phyloP scores from a whole-genome alignment of 2,888 invertebrate species.

The Sympetrum striolatum region DNA sequence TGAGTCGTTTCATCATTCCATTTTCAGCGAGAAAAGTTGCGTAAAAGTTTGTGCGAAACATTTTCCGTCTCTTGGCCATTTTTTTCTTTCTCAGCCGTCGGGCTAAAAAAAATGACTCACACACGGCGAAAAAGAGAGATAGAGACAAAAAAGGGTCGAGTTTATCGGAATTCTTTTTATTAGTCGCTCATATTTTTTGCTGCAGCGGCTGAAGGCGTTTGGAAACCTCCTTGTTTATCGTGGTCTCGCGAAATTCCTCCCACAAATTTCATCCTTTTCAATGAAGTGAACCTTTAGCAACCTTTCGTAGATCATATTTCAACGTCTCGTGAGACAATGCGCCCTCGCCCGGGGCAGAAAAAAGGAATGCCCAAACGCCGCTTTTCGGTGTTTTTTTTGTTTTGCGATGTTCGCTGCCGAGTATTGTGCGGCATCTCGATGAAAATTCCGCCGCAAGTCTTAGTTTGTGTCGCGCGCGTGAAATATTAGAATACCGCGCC shows the following conservation, averaged over 20 bases:
- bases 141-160: neutral
- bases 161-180: neutral
- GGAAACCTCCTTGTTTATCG: neutral
- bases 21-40: neutral
- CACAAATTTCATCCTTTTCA: neutral
- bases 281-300: neutral
- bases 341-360: neutral
- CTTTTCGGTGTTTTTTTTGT: neutral
- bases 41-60: neutral
- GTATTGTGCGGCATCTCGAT: neutral
- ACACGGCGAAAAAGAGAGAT: neutral
- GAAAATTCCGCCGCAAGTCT: neutral
- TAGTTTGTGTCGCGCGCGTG: neutral
- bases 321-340: neutral
- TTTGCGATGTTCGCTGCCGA: neutral
- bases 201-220: neutral
- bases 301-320: neutral
- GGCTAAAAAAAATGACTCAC: neutral
- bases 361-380: neutral
- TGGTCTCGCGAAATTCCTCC: neutral
- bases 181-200: neutral
- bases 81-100: neutral
- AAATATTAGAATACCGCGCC: neutral
- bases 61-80: neutral
- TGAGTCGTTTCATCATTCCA: neutral